Conservation (phyloP, 2,888 invertebrate species). For the Diabrotica balteata region DNA sequence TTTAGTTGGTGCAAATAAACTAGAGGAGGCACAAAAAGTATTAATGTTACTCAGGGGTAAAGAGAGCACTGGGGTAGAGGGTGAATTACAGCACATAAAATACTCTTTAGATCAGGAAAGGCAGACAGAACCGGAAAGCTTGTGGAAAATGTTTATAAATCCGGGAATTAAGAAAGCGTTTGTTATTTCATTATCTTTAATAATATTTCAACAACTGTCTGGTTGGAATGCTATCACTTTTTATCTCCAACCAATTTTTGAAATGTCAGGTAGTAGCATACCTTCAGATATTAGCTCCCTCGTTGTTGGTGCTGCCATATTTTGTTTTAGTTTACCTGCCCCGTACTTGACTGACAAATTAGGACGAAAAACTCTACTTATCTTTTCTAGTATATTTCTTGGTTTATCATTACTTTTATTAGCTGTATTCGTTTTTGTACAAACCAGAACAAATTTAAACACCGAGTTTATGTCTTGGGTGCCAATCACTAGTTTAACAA, state of each 20-base stretch:
- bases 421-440: conserved; percentile 60
- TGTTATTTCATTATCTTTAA: conserved; percentile 73
- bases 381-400: conserved; percentile 72
- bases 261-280: conserved; percentile 68
- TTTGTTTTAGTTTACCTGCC: conserved; percentile 73
- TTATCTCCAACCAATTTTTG: conserved; percentile 70
- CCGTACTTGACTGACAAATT: conserved; percentile 79
- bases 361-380: conserved; percentile 74
- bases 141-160: conserved; percentile 68
- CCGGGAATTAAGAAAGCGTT: conserved; percentile 77
- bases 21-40: conserved; percentile 63
- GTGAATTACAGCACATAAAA: conserved; percentile 64
- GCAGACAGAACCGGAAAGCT: conserved; percentile 45
- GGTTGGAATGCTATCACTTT: conserved; percentile 58
- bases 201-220: conserved; percentile 80
- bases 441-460: conserved; percentile 63
- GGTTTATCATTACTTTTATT: conserved; percentile 67
- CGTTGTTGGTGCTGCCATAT: conserved; percentile 77
- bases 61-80: conserved; percentile 49
- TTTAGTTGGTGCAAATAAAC: conserved; percentile 66
- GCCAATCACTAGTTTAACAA: conserved; percentile 73
- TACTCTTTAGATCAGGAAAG: conserved; percentile 58
- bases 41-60: conserved; percentile 70
- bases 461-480: conserved; percentile 67
- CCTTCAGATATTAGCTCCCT: conserved; percentile 74